Evolutionary conservation across 2,113 vertebrate genomes (phyloP), one percentile per base, ranked within the genome.

Genomic region (Oncorhynchus mykiss): DNA sequence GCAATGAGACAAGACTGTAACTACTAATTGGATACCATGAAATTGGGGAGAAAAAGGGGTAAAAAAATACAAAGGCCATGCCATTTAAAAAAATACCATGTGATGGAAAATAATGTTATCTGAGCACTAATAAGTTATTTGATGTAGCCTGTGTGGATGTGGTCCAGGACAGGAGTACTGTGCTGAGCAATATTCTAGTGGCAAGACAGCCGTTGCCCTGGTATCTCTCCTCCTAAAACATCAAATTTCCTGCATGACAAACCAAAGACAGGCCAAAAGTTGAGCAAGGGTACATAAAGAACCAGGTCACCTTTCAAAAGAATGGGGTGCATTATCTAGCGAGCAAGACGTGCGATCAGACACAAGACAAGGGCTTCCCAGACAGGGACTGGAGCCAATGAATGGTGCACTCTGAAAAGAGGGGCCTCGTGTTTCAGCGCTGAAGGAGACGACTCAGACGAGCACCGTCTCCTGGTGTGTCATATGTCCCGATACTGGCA

Each of bases 221-320:
- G 67, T 62, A 4, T 67, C 78, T 79, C 59, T 60, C 76, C 75
- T 76, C 71, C 65, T 72, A 9, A 62, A 77, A 76, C 78, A 78
- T 29, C 73, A 51, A 72, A 73, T 80, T 82, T 88, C 80, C 82
- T 83, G 77, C 80, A 86, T 86, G 87, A 86, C 81, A 90, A 84
- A 80, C 71, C 78, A 73, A 76, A 80, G 70, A 84, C 85, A 74
- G 83, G 81, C 76, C 77, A 81, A 85, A 79, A 83, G 89, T 89
- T 79, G 65, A 80, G 84, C 86, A 78, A 88, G 78, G 83, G 89
- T 90, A 87, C 78, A 75, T 89, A 90, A 91, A 90, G 80, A 93
- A 91, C 86, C 88, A 91, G 91, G 91, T 93, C 91, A 90, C 80
- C 87, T 85, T 87, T 91, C 83, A 89, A 87, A 90, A 91, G 89